Base-by-base conservation (phyloP, 2,888 invertebrate genomes). In the Mesodorylaimus sp. region DNA sequence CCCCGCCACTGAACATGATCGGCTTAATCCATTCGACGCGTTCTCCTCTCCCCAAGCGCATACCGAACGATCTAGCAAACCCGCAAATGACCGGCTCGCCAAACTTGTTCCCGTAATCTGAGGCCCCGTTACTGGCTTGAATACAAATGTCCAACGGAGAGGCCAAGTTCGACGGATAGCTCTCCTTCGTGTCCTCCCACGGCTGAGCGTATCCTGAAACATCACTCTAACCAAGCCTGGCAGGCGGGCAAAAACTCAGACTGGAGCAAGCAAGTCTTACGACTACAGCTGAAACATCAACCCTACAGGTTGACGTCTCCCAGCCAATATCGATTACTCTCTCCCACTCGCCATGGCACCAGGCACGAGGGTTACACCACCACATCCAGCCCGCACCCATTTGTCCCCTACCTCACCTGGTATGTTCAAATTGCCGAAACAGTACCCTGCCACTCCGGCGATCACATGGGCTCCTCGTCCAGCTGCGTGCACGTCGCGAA, bases 91-190 rank as follows among this genome's bases (percentile, higher is more conserved):
- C 76, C 0, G 95, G 95, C 67, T 97, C 95, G 0, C 93, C 95
- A 70, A 95, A 97, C 72, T 97, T 95, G 69, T 97, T 97, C 5
- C 95, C 95, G 68, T 95, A 97, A 68, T 97, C 95, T 0, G 91
- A 91, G 2, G 93, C 95, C 1, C 95, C 95, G 66, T 95, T 87
- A 66, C 88, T 89, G 0, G 93, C 95, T 5, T 47, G 23, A 13
- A 38, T 32, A 42, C 28, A n/a, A 32, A 95, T 80, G 66, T 88
- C 81, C 16, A 86, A 69, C 0, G 95, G 88, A 1, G 77, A 74
- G 1, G 93, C 91, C 71, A 97, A 86, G 58, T 89, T 88, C 36
- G 70, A 70, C 0, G 95, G 91, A 70, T 95, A 93, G 3, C 56
- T 47, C 47, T 77, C 77, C 5, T 66, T 68, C 24, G 70, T 63